These are phyloP conservation scores for Cordilura impudica DNA, from an alignment of 2,888 invertebrate genomes.

Conservation along the genomic window DNA sequence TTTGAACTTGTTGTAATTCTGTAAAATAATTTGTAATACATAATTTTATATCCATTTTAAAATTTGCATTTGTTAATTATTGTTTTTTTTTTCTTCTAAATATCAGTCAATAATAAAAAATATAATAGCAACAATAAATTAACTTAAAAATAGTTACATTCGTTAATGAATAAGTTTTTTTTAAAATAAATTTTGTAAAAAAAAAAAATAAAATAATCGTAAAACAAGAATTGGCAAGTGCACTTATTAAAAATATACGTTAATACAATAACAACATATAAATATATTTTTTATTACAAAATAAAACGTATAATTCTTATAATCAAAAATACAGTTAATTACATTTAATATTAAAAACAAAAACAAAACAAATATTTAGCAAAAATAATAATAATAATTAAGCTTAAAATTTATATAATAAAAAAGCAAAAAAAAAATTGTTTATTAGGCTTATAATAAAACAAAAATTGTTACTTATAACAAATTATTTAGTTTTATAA, in stretches of 20 bases:
- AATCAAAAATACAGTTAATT: slow-evolving; percentile 12
- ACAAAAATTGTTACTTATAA: slow-evolving; percentile 56
- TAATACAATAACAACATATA: slow-evolving; percentile 56
- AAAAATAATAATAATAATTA: slow-evolving; percentile 14
- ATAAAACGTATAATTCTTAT: neutral
- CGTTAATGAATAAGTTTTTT: neutral
- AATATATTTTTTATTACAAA: slow-evolving; percentile 50
- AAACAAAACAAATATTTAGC: neutral
- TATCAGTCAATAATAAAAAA: neutral
- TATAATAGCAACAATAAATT: slow-evolving; percentile 11
- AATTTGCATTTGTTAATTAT: neutral
- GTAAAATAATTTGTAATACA: neutral
- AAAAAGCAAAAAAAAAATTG: slow-evolving; percentile 50
- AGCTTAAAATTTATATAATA: slow-evolving; percentile 16
- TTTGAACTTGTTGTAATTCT: too few species aligned
- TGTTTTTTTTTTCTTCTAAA: neutral
- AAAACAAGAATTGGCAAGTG: slow-evolving; percentile 77
- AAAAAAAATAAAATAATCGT: slow-evolving; percentile 51
- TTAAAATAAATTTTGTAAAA: slow-evolving; percentile 24
- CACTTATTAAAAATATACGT: slow-evolving; percentile 74
- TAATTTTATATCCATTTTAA: neutral
- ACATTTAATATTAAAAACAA: slow-evolving; percentile 7
- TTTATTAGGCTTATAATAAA: slow-evolving; percentile 58
- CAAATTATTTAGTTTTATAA: slow-evolving; percentile 58
- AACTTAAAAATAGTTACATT: slow-evolving; percentile 50